These are phyloP conservation scores for Tachina fera DNA, from an alignment of 2,888 invertebrate genomes.

Conservation along the genomic window DNA sequence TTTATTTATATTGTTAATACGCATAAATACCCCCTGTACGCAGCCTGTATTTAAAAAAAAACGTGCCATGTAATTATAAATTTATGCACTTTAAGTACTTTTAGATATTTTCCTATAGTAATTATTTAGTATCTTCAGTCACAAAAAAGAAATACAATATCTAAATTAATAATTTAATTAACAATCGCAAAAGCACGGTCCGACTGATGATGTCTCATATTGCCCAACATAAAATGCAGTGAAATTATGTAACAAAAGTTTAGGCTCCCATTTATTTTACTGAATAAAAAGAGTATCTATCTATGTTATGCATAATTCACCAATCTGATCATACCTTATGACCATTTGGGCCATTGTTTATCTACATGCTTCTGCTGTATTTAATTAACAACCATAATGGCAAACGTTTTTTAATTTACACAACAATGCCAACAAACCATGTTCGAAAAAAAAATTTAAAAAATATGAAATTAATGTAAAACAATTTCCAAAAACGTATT, in stretches of 20 bases:
- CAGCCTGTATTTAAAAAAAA: too few species aligned
- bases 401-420: slow-evolving; percentile 9
- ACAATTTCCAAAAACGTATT: slow-evolving; percentile 1
- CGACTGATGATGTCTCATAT: neutral
- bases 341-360: neutral
- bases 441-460: slow-evolving; percentile 10
- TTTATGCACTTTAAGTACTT: too few species aligned
- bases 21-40: too few species aligned
- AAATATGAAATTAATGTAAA: slow-evolving; percentile 14
- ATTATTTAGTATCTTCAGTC: neutral
- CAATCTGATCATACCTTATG: neutral
- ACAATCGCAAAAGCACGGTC: neutral
- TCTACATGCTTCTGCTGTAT: neutral
- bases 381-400: neutral
- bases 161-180: neutral
- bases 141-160: neutral
- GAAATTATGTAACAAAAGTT: neutral
- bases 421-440: neutral
- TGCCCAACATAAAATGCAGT: neutral
- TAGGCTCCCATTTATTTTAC: neutral
- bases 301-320: neutral
- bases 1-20: too few species aligned
- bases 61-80: too few species aligned
- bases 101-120: too few species aligned
- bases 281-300: neutral